phyloP scores from a whole-genome alignment of 2,113 vertebrate species.

The Acanthochromis polyacanthus region DNA sequence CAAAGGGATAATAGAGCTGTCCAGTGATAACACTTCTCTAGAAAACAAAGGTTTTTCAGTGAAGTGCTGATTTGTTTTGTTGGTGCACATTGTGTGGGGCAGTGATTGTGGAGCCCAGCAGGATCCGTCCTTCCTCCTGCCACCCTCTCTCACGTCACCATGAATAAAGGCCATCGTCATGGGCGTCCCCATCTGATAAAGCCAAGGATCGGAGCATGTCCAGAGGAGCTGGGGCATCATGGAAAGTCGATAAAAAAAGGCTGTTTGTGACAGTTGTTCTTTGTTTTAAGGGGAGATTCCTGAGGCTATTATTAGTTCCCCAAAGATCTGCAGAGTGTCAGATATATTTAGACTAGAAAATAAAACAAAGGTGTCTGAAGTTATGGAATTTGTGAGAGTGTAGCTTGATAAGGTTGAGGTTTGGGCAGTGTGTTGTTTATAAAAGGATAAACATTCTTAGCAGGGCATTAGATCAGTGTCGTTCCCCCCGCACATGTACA shows the following conservation, averaged over 20 bases:
- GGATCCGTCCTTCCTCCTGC: conserved; percentile 14
- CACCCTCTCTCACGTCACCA: conserved; percentile 22
- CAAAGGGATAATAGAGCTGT: no score
- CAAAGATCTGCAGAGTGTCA: conserved; percentile 60
- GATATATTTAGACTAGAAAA: conserved; percentile 57
- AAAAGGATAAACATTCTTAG: conserved; percentile 59
- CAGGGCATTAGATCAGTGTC: conserved; percentile 30
- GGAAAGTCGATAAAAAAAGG: conserved; percentile 64
- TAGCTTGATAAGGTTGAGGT: conserved; percentile 46
- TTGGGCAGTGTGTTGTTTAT: conserved; percentile 44
- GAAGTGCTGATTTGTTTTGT: no score
- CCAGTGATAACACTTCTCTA: no score
- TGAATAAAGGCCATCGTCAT: conserved; percentile 8
- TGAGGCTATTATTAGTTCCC: conserved; percentile 65
- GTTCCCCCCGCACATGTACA: conserved; percentile 15
- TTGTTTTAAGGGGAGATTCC: conserved; percentile 65
- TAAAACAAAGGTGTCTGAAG: conserved; percentile 58
- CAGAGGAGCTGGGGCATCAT: conserved; percentile 33
- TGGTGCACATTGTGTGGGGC: neutral
- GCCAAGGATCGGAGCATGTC: neutral
- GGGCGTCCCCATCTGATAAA: conserved; percentile 37
- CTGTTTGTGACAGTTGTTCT: conserved; percentile 18
- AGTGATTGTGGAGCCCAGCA: neutral
- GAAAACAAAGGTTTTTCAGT: no score
- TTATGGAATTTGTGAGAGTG: conserved; percentile 55